Evolutionary conservation across 2,113 vertebrate species (phyloP).

Genomic region (Sinocyclocheilus rhinocerous): DNA sequence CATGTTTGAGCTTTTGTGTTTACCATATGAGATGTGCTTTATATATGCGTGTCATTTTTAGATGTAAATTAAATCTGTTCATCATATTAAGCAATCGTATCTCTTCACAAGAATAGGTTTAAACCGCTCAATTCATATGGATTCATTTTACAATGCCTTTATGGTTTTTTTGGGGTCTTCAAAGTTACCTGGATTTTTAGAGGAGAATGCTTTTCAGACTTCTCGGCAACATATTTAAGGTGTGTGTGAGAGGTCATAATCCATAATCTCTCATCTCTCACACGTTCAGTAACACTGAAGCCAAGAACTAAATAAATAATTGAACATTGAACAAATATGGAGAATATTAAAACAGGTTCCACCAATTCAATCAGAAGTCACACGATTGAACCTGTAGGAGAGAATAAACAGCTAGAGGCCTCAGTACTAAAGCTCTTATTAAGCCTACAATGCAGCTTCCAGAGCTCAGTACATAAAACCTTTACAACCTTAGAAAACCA

Average conservation of each 20-base stretch:
- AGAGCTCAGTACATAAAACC: conserved; percentile 11
- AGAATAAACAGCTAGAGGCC: background rate
- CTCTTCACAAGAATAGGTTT: background rate
- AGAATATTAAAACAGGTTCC: background rate
- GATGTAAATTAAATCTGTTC: too few relatives aligned
- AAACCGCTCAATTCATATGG: background rate
- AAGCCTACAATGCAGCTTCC: background rate
- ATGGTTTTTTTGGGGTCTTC: background rate
- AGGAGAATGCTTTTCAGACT: background rate
- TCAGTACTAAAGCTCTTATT: conserved; percentile 2
- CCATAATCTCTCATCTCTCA: background rate
- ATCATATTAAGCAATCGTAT: background rate
- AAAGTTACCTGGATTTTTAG: background rate
- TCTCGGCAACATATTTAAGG: background rate
- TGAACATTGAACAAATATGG: background rate
- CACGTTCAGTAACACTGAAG: background rate
- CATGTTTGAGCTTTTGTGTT: background rate
- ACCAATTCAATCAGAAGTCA: background rate
- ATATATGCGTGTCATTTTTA: too few relatives aligned
- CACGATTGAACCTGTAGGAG: background rate
- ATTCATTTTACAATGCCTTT: background rate
- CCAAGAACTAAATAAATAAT: background rate
- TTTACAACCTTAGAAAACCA: conserved; percentile 5
- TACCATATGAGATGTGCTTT: background rate
- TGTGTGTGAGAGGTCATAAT: background rate